phyloP scores from a whole-genome alignment of 2,113 vertebrate genomes.

The Euleptes europaea region DNA sequence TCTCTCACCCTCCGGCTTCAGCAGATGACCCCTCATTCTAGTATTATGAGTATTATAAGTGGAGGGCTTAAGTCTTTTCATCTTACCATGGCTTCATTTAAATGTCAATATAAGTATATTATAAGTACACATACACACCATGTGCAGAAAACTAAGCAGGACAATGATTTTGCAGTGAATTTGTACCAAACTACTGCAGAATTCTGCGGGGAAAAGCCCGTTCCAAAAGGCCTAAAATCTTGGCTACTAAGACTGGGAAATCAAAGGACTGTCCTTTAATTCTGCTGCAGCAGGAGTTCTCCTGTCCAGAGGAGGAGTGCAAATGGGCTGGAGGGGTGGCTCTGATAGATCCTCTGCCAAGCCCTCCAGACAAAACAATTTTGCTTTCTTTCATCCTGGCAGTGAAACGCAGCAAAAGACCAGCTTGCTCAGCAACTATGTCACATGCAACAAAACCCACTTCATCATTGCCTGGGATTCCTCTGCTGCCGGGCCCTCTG shows the following conservation, averaged over 20 bases:
- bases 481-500: not conserved
- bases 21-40: too few species aligned
- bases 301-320: not conserved
- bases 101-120: too few species aligned
- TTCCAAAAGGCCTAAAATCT: not conserved
- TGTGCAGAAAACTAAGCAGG: not conserved
- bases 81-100: not conserved
- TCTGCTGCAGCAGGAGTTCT: not conserved
- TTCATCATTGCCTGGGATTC: not conserved
- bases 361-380: accelerated
- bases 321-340: not conserved
- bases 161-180: not conserved
- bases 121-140: too few species aligned
- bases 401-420: not conserved
- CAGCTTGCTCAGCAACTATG: not conserved
- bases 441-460: not conserved
- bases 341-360: not conserved
- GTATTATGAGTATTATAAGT: too few species aligned
- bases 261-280: not conserved
- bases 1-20: too few species aligned
- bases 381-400: not conserved
- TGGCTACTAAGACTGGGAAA: not conserved
- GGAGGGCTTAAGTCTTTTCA: not conserved
- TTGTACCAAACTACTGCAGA: not conserved
- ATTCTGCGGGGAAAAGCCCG: not conserved